Evolutionary conservation across 2,797 vertebrate genomes (phyloP), one percentile per base, ranked within the genome.

Genomic region (Sebastes melanostomus): DNA sequence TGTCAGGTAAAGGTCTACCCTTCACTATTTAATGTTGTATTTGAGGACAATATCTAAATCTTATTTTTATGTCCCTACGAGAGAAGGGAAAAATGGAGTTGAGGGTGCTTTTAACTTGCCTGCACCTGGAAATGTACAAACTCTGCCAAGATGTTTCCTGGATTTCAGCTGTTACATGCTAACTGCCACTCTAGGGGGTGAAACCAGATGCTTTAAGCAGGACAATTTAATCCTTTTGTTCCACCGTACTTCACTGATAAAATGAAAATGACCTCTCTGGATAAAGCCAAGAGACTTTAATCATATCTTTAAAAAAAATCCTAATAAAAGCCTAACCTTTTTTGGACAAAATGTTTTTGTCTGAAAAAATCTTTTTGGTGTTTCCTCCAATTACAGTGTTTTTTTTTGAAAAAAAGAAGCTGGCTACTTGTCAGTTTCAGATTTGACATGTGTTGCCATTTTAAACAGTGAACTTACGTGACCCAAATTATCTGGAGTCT

Each of bases 361-460:
- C 76, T 63, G 6, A 60, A 69, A 63, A 61, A 55, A 69, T 34
- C 5, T 52, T 74, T 50, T 73, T 67, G 67, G 67, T 66, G 69
- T 90, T 89, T 86, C 82, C 56, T 82, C 50, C 34, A 73, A 84
- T 74, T 69, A 71, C 62, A 24, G 24, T 24, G 24, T 24, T 24
- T 24, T 24, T 24, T 24, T 24, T 24, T 24, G 24, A 24, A 24
- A 24, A 24, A 24, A 24, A 79, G 82, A 86, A 66, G 29, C 76
- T 88, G 84, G 77, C 83, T 32, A n/a, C 62, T 69, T 24, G 61
- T 83, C 88, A 86, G 70, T 66, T 85, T 69, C 60, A 70, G 42
- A 66, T 34, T 70, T 80, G 71, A 86, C 84, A 91, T 83, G 77
- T 91, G 92, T 85, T 91, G 78, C 80, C 86, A 81, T 81, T 91